Percentiles rank a stretch among this genome's conserved stretches.
Conservation (phyloP, 1,140 invertebrate genomes). For the Stratiolaelaps scimitus region DNA sequence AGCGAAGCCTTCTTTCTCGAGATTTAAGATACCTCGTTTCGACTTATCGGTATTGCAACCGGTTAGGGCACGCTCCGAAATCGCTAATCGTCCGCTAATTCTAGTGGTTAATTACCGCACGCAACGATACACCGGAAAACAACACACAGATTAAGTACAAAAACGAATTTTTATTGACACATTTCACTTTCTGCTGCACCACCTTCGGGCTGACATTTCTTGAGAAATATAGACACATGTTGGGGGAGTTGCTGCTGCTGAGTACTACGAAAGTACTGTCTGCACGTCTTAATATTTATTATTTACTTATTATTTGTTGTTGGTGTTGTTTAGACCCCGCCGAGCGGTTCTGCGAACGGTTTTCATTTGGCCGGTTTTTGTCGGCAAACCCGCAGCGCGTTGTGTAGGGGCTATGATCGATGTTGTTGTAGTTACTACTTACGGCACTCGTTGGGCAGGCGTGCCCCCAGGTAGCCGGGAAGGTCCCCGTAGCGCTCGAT, state of each 20-base stretch:
- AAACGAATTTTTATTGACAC: conserved; percentile 29
- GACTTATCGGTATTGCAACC: too few species aligned
- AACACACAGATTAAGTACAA: conserved; percentile 24
- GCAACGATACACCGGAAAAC: too few species aligned
- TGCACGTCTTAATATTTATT: too few species aligned
- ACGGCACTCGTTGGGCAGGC: conserved; percentile 62
- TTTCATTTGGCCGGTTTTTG: conserved; percentile 2
- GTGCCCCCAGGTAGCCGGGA: conserved; percentile 48
- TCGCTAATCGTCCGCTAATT: too few species aligned
- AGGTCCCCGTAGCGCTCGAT: conserved; percentile 52
- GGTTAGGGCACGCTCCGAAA: too few species aligned
- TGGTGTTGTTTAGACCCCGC: neutral
- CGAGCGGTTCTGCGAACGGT: conserved; percentile 14
- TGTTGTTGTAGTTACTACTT: conserved; percentile 43
- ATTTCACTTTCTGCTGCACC: too few species aligned
- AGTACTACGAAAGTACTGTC: too few species aligned
- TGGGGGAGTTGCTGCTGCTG: neutral
- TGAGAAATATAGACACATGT: conserved; percentile 27
- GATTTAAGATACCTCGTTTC: too few species aligned
- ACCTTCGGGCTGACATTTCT: too few species aligned
- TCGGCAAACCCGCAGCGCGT: neutral
- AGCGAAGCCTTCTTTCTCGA: too few species aligned
- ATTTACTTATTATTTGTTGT: conserved; percentile 22
- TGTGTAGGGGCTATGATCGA: too few species aligned
- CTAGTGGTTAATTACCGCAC: too few species aligned